Evolutionary conservation across 2,113 vertebrate genomes (phyloP), one percentile per base, ranked within the genome.

Genomic region (Lepidothrix coronata): DNA sequence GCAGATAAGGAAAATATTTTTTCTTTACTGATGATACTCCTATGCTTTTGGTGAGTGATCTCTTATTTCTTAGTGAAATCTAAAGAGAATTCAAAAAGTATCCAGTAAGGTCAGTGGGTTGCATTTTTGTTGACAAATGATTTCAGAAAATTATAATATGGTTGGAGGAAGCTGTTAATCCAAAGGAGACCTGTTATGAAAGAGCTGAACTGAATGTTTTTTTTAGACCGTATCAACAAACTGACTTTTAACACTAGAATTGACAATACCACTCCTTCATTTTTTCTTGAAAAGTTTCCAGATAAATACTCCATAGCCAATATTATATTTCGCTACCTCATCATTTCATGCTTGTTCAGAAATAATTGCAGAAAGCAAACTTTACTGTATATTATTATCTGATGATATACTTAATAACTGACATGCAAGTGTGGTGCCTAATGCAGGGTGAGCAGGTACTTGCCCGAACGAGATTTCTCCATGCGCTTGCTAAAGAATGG

Each of bases 241-340:
- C 48, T 67, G 59, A 51, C 8, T 71, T 93, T 78, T 75, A 91
- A 65, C 5, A 4, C 14, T 71, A 61, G 94, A 92, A 91, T 22
- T 94, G 48, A 84, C 90, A 94, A 74, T 80, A 61, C 28, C 12
- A 24, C 15, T 72, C 82, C 68, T 88, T 93, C 70, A 72, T 21
- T 51, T 65, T 78, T 77, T 41, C 78, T 93, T 90, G 87, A 86
- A 94, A 96, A 46, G 48, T 66, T 75, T 96, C 86, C 88, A 96
- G 39, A 83, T 72, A 46, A 89, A 95, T 95, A 78, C 84, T 89
- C 92, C 92, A 94, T 30, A 78, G 21, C 14, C 46, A 30, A 24
- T 91, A 75, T 91, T 91, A 17, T 78, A 70, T 97, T 94, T 92
- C 95, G 78, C 48, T 93, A 75, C 37, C 66, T 95, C 54, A 88